Base-by-base conservation (phyloP, 2,888 invertebrate species). In the Himalopsyche japonica region DNA sequence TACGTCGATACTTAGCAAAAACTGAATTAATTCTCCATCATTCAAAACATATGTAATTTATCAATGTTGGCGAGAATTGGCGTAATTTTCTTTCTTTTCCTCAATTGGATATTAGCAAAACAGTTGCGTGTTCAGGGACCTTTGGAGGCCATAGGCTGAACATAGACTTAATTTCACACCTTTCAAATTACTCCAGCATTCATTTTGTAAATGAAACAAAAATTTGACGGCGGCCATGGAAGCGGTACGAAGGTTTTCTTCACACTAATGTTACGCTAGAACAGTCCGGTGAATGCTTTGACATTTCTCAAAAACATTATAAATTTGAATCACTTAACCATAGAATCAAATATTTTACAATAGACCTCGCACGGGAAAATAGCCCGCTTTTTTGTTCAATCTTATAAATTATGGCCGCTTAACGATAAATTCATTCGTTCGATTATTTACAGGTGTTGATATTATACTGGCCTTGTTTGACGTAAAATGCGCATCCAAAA, bases 111-210 rank as follows among this genome's bases (percentile, higher is more conserved):
- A 70, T 70, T 70, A 70, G 27, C 70, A 15, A 43, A 43, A 15
- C 27, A 10, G 77, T 83, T 48, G 83, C 83, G 83, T 83, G 83
- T 34, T 34, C 80, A 64, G 24, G 27, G 64, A 37, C 6, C 79
- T 34, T 64, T 43, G 82, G 30, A 49, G 82, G 49, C 32, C 20
- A 70, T 81, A 76, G 34, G 37, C 70, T 20, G 37, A 32, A 30
- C 48, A 32, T 34, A 47, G 32, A 48, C 37, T 76, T 83, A 79
- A 83, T 83, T 83, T 83, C 82, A 79, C 82, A 83, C 79, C 79
- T 79, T 34, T 76, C 27, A 82, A 82, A 82, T 80, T 64, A 57
- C 79, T 43, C 20, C 24, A 27, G 24, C 70, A 5, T 27, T 70
- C 20, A 70, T 70, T 70, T 70, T 27, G 27, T 27, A 70, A 70